Evolutionary conservation across 2,888 invertebrate species (phyloP), one percentile per base, ranked within the genome.

Genomic region (Apantesis nais): DNA sequence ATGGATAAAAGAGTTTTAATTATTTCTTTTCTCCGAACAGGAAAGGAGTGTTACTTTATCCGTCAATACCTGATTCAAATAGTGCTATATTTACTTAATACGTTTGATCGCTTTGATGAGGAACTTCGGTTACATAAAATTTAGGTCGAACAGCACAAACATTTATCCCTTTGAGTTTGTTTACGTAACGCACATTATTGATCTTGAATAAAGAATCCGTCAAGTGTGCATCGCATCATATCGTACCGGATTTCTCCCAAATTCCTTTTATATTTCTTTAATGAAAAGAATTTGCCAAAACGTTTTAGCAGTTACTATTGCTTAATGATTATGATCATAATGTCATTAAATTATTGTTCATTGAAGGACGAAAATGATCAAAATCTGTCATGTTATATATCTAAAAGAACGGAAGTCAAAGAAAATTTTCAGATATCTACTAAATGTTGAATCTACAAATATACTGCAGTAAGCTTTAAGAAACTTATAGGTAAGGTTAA

Each of bases 41-140:
- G 84, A 86, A 84, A 67, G 74, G 70, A 77, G 75, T 73, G 76
- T 79, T 77, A 79, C 80, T 83, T 78, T 79, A 75, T 82, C 75
- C 82, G 83, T 86, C 86, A 82, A 86, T 87, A 79, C 78, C 70
- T 77, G 73, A 79, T 77, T 76, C 76, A 81, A 83, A 83, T 84
- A 84, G 80, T 71, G 73, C 71, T 77, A 80, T 78, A 78, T 84
- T 84, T 85, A 78, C 68, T 72, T 76, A 76, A 74, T 69, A 76
- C 74, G 58, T 29, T 58, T 72, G 67, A 76, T 78, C 75, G 67
- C 81, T 84, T 84, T 84, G 80, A 83, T 80, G 78, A 68, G 66
- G 55, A 78, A 70, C 76, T 76, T 72, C 48, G 68, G 78, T 81
- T 80, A 75, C 78, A 76, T 75, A 71, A 79, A 77, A 82, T 78